Percentiles rank a stretch among this genome's conserved stretches.
phyloP scores from a whole-genome alignment of 2,797 vertebrate genomes.

The Pipistrellus pygmaeus region DNA sequence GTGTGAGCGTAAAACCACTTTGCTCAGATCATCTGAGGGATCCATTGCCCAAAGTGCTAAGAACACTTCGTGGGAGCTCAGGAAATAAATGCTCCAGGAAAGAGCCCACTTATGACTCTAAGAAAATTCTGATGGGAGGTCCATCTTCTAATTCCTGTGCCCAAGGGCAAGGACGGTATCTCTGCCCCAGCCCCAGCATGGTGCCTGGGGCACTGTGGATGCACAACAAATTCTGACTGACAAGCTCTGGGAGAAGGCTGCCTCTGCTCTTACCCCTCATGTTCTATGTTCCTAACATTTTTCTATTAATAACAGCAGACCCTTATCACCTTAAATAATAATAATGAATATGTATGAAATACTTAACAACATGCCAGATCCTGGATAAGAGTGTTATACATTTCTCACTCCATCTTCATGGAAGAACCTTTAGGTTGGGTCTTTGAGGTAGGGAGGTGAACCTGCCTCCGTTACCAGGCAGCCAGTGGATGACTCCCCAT shows the following conservation, averaged over 20 bases:
- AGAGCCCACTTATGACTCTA: neutral
- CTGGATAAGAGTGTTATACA: neutral
- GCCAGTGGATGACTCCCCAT: neutral
- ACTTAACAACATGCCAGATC: neutral
- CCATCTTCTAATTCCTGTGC: neutral
- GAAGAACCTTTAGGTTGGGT: neutral
- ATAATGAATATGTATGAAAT: neutral
- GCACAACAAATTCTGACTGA: neutral
- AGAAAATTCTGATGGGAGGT: neutral
- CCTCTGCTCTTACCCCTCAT: too few species aligned
- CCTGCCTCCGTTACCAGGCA: neutral
- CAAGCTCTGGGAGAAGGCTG: rapidly evolving
- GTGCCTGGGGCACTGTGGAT: neutral
- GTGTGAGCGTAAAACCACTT: neutral
- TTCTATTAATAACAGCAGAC: neutral
- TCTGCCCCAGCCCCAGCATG: neutral
- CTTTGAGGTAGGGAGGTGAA: neutral
- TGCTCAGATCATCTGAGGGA: neutral
- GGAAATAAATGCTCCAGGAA: neutral
- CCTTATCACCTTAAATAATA: neutral
- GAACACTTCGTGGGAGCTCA: neutral
- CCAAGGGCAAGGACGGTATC: neutral
- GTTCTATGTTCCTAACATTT: neutral
- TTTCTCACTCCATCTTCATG: neutral
- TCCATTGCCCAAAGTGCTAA: neutral